A percentile compares a stretch with the other conserved stretches of the same genome.
These are phyloP conservation scores for Myotis davidii DNA, from an alignment of 2,113 vertebrate genomes.

Conservation along the genomic window DNA sequence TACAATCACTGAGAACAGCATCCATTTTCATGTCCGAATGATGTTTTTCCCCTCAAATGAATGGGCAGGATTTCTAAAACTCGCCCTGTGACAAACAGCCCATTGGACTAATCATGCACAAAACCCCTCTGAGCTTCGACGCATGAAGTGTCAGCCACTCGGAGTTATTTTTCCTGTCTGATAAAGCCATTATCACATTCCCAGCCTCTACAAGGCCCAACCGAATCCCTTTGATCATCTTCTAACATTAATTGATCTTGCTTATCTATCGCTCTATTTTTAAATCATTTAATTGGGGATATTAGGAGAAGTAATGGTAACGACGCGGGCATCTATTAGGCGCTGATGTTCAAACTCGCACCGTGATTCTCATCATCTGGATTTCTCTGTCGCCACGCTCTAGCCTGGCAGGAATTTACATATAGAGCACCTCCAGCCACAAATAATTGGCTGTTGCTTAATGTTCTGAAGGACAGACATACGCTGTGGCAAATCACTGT, in stretches of 20 bases:
- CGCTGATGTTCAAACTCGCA: conserved; percentile 83
- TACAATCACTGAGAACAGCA: conserved; percentile 65
- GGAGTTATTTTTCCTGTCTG: conserved; percentile 85
- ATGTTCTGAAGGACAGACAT: conserved; percentile 90
- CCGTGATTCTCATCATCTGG: conserved; percentile 91
- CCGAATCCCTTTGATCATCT: conserved; percentile 91
- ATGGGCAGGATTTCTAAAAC: conserved; percentile 81
- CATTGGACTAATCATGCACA: conserved; percentile 85
- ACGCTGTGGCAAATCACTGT: conserved; percentile 89
- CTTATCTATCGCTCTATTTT: conserved; percentile 96
- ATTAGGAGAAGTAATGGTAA: conserved; percentile 93
- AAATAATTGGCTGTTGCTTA: conserved; percentile 93
- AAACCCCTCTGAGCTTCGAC: conserved; percentile 86
- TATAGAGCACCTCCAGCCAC: conserved; percentile 91
- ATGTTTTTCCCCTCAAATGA: conserved; percentile 78
- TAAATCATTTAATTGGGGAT: conserved; percentile 92
- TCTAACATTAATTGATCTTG: conserved; percentile 91
- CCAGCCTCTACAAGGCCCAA: conserved; percentile 86
- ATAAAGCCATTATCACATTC: conserved; percentile 88
- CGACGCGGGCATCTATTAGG: conserved; percentile 89
- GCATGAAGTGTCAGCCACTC: conserved; percentile 85
- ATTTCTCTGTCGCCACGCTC: conserved; percentile 88
- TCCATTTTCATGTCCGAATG: conserved; percentile 61
- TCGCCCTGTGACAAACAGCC: conserved; percentile 84
- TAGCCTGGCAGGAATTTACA: conserved; percentile 93